These are phyloP conservation scores for Drosophila antonietae DNA, from an alignment of 2,888 invertebrate species.

Conservation along the genomic window DNA sequence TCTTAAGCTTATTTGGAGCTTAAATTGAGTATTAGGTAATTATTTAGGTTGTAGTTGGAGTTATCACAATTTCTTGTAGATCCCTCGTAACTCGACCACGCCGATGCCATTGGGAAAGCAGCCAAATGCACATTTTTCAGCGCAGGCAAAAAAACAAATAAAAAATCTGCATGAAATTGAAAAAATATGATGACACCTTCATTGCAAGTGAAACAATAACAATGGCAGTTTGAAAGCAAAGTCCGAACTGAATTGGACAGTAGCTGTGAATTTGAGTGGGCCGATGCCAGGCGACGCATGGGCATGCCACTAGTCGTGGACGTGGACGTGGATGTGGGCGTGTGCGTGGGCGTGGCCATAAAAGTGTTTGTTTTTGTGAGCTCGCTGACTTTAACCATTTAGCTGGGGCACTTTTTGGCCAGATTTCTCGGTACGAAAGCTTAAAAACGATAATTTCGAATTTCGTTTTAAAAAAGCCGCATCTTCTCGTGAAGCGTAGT, in stretches of 20 bases:
- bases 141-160: conserved; percentile 19
- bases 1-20: not conserved
- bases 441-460: conserved; percentile 55
- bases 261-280: conserved; percentile 16
- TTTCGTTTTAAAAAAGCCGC: conserved; percentile 53
- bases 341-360: conserved; percentile 18
- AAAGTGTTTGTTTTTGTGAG: conserved; percentile 50
- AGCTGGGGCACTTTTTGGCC: conserved; percentile 41
- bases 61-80: not conserved
- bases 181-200: conserved; percentile 77
- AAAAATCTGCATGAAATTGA: conserved; percentile 70
- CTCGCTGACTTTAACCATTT: conserved; percentile 58
- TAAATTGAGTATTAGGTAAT: not conserved
- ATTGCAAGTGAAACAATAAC: conserved; percentile 70
- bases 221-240: conserved; percentile 35
- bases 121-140: conserved; percentile 47
- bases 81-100: not conserved
- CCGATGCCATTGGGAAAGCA: not conserved
- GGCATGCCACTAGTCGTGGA: not conserved
- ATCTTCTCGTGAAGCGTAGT: conserved; percentile 19
- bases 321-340: not conserved
- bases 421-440: conserved; percentile 40
- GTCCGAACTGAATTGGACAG: conserved; percentile 27
- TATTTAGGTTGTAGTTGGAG: no score
- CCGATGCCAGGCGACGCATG: not conserved